Evolutionary conservation across 2,113 vertebrate species (phyloP), one percentile per base, ranked within the genome.

Genomic region (Tylochromis polylepis): DNA sequence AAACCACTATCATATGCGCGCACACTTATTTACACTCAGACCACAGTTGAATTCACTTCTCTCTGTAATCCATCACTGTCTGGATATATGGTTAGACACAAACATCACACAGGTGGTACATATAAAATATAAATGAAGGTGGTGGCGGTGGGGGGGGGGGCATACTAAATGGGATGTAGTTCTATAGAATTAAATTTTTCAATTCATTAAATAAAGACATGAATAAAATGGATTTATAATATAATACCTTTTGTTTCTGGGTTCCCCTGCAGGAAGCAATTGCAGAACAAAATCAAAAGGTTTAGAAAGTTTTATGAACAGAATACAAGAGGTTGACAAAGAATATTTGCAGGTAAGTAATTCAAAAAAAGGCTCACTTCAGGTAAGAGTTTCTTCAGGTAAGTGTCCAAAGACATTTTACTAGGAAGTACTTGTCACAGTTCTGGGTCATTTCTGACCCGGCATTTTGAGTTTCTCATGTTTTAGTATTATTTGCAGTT

Each of bases 1-100:
- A 90, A 95, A 91, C 86, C 89, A 85, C 87, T 88, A 93, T 93
- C 91, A 94, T 49, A 89, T 92, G 93, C 16, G 92, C n/a, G 18
- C 11, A 2, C 87, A 60, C 70, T 83, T 83, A 81, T 79, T 83
- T 79, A 57, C 59, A 46, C 24, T 70, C 60, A 87, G 57, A 87
- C 87, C 91, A 89, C 86, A 88, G 83, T 58, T 60, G 12, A 86
- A 80, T 75, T 82, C 29, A 49, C 18, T 72, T 36, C 9, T 18
- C 75, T 81, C 67, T 82, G 78, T 79, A 88, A 93, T 94, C 88
- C 62, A 92, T 93, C 93, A 90, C 82, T 81, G 6, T 81, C 77
- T 92, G 38, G 87, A 86, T 86, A 65, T 79, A 82, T 87, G 80
- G 83, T 88, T 92, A 85, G 91, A 92, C 43, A 43, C 18, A 55